These are phyloP conservation scores for Megaustenia siamemsis DNA, from an alignment of 2,888 invertebrate genomes.

Conservation along the genomic window DNA sequence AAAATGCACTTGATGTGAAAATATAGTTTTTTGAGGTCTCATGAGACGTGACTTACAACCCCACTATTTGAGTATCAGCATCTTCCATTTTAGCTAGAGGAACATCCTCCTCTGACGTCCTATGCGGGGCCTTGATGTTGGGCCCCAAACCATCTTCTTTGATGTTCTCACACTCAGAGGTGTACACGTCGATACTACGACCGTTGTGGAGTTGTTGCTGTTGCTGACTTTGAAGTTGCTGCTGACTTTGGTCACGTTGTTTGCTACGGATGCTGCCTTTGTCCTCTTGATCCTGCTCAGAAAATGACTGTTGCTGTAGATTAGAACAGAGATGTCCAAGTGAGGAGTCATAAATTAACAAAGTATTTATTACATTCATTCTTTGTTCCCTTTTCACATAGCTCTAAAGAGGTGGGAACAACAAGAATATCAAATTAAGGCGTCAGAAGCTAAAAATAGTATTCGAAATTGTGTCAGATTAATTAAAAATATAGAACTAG, in stretches of 20 bases:
- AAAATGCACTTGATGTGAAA: constrained; percentile 10
- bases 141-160: constrained; percentile 15
- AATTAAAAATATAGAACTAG: too few species aligned
- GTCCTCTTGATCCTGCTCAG: constrained; percentile 34
- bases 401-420: too few species aligned
- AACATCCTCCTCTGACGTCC: constrained; percentile 48
- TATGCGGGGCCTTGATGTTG: background rate
- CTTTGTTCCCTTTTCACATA: too few species aligned
- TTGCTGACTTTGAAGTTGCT: background rate
- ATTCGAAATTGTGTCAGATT: too few species aligned
- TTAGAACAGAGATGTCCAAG: too few species aligned
- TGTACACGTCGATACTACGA: constrained; percentile 34
- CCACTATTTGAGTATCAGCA: background rate
- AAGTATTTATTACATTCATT: too few species aligned
- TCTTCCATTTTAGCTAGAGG: constrained; percentile 55
- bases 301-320: background rate
- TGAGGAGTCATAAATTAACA: too few species aligned
- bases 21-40: background rate
- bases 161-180: constrained; percentile 47
- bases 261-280: constrained; percentile 54
- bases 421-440: too few species aligned
- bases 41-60: constrained; percentile 37
- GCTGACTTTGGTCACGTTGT: constrained; percentile 31
- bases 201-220: too few species aligned
- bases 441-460: too few species aligned